A percentile compares a stretch with the other conserved stretches of the same genome.
Evolutionary conservation across 2,797 vertebrate species (phyloP).

Genomic region (Merluccius polli): DNA sequence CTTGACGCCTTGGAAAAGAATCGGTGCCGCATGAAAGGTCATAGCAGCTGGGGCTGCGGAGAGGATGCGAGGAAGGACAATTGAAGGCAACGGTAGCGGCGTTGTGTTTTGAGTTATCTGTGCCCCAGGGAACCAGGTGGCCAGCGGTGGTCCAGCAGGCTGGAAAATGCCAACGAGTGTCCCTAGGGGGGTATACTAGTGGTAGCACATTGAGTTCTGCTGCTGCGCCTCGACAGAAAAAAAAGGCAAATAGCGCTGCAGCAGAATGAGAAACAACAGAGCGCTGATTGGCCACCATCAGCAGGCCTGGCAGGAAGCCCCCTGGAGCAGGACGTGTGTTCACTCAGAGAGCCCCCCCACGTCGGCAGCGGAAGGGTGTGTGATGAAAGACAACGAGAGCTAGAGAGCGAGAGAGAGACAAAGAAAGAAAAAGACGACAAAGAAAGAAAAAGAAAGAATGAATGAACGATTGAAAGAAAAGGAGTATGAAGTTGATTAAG

Average conservation of each 20-base stretch:
- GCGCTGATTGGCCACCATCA: slow-evolving; percentile 1
- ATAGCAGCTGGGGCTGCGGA: background rate
- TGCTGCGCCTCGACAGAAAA: background rate
- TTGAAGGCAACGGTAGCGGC: slow-evolving; percentile 7
- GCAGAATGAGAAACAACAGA: background rate
- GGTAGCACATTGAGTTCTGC: background rate
- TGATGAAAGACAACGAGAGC: slow-evolving; percentile 30
- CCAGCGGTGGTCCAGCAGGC: slow-evolving; percentile 15
- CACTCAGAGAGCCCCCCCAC: background rate
- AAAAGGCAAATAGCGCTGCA: background rate
- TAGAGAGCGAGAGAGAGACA: slow-evolving; percentile 6
- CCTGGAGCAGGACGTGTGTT: background rate
- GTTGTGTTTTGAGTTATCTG: slow-evolving; percentile 23
- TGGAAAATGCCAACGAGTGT: slow-evolving; percentile 26
- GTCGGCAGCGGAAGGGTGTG: slow-evolving; percentile 3
- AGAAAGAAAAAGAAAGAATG: background rate
- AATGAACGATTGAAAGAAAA: background rate
- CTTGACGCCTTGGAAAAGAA: slow-evolving; percentile 14
- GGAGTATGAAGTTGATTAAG: background rate
- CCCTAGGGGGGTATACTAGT: slow-evolving; percentile 15
- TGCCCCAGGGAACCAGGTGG: slow-evolving; percentile 7
- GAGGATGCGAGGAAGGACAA: slow-evolving; percentile 16
- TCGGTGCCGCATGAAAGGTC: slow-evolving; percentile 12
- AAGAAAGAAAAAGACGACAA: background rate
- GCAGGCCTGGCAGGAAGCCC: background rate